A percentile compares a stretch with the other conserved stretches of the same genome.
phyloP scores from a whole-genome alignment of 1,140 invertebrate species.

The Formica selysi region DNA sequence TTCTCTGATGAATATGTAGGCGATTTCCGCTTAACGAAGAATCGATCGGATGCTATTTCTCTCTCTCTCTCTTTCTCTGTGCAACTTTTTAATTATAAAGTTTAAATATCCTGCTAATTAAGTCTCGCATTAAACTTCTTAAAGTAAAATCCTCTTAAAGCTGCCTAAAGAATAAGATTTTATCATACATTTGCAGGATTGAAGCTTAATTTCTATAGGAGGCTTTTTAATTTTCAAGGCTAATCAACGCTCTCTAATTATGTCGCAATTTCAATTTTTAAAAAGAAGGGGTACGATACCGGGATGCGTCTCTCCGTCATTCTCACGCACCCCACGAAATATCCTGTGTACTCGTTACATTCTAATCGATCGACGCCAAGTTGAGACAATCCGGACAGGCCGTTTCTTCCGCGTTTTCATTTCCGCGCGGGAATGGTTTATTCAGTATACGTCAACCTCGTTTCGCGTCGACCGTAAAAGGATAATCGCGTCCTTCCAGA shows the following conservation, averaged over 20 bases:
- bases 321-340: background rate
- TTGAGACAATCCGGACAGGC: conserved; percentile 28
- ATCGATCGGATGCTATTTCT: background rate
- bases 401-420: conserved; percentile 67
- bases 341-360: background rate
- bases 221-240: conserved; percentile 1
- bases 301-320: background rate
- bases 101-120: conserved; percentile 62
- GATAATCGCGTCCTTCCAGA: conserved; percentile 81
- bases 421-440: conserved; percentile 76
- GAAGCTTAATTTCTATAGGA: conserved; percentile 23
- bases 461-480: conserved; percentile 79
- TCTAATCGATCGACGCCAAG: conserved; percentile 54
- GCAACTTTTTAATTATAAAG: conserved; percentile 64
- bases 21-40: background rate
- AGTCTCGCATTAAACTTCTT: conserved; percentile 53
- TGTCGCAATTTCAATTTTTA: conserved; percentile 34
- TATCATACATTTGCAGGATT: conserved; percentile 43
- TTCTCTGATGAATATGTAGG: conserved; percentile 43
- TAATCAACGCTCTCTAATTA: conserved; percentile 2
- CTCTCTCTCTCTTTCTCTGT: background rate
- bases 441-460: conserved; percentile 80
- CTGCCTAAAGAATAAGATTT: conserved; percentile 49
- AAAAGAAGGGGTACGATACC: background rate
- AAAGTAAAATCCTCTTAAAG: conserved; percentile 42